phyloP scores from a whole-genome alignment of 2,113 vertebrate species.

The Uria lomvia region DNA sequence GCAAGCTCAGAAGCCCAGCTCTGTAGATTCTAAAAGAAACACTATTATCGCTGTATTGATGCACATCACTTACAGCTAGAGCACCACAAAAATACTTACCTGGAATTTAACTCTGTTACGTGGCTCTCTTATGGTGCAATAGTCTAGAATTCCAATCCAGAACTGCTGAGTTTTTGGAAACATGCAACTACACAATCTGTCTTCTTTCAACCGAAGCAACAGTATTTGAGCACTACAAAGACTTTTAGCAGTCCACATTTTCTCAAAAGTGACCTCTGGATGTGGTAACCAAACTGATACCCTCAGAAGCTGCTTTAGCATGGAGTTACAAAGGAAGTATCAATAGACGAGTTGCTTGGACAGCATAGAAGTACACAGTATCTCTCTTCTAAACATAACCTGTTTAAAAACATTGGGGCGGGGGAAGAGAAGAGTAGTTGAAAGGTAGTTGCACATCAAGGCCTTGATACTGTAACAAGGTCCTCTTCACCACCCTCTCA shows the following conservation, averaged over 20 bases:
- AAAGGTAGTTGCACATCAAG: neutral
- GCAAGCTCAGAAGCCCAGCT: neutral
- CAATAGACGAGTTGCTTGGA: neutral
- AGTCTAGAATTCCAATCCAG: neutral
- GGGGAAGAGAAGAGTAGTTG: neutral
- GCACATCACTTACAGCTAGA: neutral
- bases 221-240: neutral
- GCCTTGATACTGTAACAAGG: neutral
- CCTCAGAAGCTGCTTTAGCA: neutral
- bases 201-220: neutral
- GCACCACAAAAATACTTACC: neutral
- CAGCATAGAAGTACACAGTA: accelerated
- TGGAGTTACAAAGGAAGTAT: neutral
- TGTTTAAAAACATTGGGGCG: neutral
- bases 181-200: neutral
- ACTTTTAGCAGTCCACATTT: constrained; percentile 43
- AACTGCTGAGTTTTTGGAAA: neutral
- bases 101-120: neutral
- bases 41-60: neutral
- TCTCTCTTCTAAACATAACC: neutral
- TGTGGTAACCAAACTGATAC: neutral
- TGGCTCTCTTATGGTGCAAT: neutral
- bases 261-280: neutral
- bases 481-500: neutral
- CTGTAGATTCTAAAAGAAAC: neutral